phyloP scores from a whole-genome alignment of 2,888 invertebrate genomes.

The Colostygia pectinataria region DNA sequence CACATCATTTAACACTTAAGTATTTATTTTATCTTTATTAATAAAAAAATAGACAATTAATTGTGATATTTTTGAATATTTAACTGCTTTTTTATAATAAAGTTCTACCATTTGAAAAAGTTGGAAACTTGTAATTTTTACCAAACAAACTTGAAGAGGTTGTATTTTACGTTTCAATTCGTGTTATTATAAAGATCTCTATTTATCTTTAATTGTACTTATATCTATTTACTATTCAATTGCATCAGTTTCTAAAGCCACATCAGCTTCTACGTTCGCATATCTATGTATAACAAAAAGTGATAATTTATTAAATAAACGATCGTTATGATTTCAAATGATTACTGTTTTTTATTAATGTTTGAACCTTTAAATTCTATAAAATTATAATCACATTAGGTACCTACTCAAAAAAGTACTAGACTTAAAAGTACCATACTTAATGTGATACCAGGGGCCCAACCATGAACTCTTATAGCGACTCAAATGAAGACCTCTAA shows the following conservation, averaged over 20 bases:
- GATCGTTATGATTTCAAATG: conserved; percentile 33
- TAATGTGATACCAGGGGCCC: too few species aligned
- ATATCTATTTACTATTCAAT: too few species aligned
- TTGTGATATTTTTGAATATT: conserved; percentile 11
- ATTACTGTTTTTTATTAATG: conserved; percentile 7
- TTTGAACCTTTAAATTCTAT: background rate
- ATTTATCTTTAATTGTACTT: too few species aligned
- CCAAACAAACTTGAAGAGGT: background rate
- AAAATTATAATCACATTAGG: too few species aligned
- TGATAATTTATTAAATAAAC: conserved; percentile 56
- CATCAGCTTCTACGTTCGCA: conserved; percentile 43
- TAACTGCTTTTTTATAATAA: background rate
- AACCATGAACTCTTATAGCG: too few species aligned
- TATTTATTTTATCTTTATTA: background rate
- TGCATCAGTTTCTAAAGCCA: conserved; percentile 4
- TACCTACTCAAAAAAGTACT: too few species aligned
- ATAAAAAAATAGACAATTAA: background rate
- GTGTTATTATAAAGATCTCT: too few species aligned
- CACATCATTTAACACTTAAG: too few species aligned
- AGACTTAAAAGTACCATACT: too few species aligned
- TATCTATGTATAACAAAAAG: conserved; percentile 50
- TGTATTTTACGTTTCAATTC: too few species aligned
- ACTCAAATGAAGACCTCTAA: too few species aligned
- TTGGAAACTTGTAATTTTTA: conserved; percentile 1
- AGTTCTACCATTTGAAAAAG: background rate